Percentiles rank a stretch among this genome's conserved stretches.
These are phyloP conservation scores for Sinopyrophorus schimmeli DNA, from an alignment of 2,888 invertebrate genomes.

Conservation along the genomic window DNA sequence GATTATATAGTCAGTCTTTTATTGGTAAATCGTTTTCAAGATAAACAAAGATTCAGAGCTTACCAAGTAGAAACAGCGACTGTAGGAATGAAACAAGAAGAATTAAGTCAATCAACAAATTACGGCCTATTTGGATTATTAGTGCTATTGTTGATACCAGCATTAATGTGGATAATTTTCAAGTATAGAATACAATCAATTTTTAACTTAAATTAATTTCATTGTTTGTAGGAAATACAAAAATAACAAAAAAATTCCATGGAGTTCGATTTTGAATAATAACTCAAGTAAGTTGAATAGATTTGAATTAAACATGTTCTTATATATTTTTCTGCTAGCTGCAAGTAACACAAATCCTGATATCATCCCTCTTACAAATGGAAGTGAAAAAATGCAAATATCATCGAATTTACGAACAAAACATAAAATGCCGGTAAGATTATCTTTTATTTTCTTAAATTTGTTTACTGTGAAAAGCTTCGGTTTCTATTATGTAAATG, in stretches of 20 bases:
- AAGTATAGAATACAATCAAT: too few relatives aligned
- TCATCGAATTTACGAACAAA: slow-evolving; percentile 1
- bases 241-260: background rate
- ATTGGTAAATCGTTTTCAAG: too few relatives aligned
- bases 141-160: slow-evolving; percentile 26
- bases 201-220: too few relatives aligned
- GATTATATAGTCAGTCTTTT: too few relatives aligned
- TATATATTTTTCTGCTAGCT: too few relatives aligned
- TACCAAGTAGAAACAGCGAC: slow-evolving; percentile 1
- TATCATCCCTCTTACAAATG: slow-evolving; percentile 19
- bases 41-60: slow-evolving; percentile 1
- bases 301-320: too few relatives aligned
- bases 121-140: slow-evolving; percentile 23
- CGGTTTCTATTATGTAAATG: too few relatives aligned
- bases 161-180: slow-evolving; percentile 11
- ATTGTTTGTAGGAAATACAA: background rate
- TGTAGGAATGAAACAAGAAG: background rate
- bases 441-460: too few relatives aligned
- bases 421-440: slow-evolving; percentile 12
- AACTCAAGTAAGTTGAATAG: background rate
- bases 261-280: background rate
- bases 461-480: too few relatives aligned
- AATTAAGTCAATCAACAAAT: background rate
- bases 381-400: background rate
- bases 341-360: slow-evolving; percentile 13